These are phyloP conservation scores for Abscondita cerata DNA, from an alignment of 2,888 invertebrate species.

Conservation along the genomic window DNA sequence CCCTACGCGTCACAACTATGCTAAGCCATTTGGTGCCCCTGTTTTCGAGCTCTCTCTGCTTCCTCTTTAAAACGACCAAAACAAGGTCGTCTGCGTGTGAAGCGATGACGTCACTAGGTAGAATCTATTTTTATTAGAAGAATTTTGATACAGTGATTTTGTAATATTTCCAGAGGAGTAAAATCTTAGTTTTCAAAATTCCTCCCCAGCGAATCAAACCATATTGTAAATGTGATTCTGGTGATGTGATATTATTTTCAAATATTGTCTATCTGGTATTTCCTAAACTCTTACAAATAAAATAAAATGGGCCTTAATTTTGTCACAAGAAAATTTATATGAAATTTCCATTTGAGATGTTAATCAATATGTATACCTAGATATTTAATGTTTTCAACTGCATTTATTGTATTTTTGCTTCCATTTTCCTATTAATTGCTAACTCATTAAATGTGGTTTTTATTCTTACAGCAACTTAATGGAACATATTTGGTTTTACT, in stretches of 20 bases:
- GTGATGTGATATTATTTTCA: slow-evolving; percentile 1
- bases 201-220: slow-evolving; percentile 5
- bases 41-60: too few relatives aligned
- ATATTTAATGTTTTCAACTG: not conserved
- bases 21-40: too few relatives aligned
- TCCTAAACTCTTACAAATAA: not conserved
- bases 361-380: too few relatives aligned
- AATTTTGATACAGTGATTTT: slow-evolving; percentile 3
- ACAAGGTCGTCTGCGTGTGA: too few relatives aligned
- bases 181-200: not conserved
- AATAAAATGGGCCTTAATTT: slow-evolving; percentile 4
- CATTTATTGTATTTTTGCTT: not conserved
- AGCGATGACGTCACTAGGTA: too few relatives aligned
- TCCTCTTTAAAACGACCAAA: too few relatives aligned
- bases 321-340: not conserved
- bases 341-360: not conserved
- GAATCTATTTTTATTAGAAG: not conserved
- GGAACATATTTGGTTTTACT: slow-evolving; percentile 10
- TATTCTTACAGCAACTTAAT: not conserved
- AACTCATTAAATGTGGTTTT: not conserved
- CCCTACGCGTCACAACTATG: too few relatives aligned
- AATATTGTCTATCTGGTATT: not conserved
- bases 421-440: not conserved
- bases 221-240: slow-evolving; percentile 11
- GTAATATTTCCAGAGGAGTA: not conserved